phyloP scores from a whole-genome alignment of 2,113 vertebrate genomes.

The Lanius ludovicianus region DNA sequence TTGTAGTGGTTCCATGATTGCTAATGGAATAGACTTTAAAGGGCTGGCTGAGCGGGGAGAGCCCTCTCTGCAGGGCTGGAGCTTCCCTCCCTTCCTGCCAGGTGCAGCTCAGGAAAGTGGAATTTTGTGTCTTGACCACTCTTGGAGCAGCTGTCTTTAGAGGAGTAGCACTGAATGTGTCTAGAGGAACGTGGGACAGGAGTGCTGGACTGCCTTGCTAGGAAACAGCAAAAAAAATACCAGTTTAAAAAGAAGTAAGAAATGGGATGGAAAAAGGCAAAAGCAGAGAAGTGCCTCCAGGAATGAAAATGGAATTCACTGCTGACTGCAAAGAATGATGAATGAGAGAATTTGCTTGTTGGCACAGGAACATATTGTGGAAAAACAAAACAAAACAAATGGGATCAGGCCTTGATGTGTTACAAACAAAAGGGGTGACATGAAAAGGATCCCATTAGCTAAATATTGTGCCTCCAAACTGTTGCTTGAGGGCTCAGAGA shows the following conservation, averaged over 20 bases:
- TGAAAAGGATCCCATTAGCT: not conserved
- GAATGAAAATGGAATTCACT: not conserved
- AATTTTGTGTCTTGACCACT: not conserved
- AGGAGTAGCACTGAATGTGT: not conserved
- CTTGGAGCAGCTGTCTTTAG: not conserved
- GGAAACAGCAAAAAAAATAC: not conserved
- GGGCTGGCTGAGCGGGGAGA: not conserved
- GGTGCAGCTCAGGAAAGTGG: not conserved
- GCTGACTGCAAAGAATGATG: not conserved
- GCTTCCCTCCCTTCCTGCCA: not conserved
- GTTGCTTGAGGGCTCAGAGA: not conserved
- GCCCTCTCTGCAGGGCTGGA: not conserved
- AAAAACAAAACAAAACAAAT: not conserved
- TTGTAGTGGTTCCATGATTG: constrained; percentile 9
- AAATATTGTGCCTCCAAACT: not conserved
- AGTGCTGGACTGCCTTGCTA: not conserved
- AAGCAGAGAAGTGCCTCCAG: not conserved
- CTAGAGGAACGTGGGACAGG: not conserved
- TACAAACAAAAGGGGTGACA: not conserved
- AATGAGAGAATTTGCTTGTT: constrained; percentile 13
- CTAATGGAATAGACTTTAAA: constrained; percentile 27
- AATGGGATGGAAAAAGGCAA: not conserved
- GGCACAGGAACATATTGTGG: not conserved
- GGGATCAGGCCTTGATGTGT: not conserved
- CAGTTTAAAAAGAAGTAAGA: not conserved